Conservation (phyloP, 2,888 invertebrate genomes). For the Orchesellides sinensis region DNA sequence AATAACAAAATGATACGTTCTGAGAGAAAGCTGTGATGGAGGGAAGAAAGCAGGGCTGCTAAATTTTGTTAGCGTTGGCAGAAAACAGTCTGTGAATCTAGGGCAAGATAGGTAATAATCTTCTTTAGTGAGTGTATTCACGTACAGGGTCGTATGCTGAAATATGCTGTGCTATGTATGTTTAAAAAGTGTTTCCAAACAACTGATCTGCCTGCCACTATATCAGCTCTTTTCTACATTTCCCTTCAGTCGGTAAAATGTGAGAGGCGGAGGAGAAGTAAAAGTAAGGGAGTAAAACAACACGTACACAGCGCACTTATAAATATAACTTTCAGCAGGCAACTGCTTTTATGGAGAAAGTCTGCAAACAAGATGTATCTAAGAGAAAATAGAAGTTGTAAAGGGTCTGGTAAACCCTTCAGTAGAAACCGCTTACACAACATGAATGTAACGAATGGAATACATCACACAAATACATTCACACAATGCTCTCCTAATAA, state of each 20-base stretch:
- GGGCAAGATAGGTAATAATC: neutral
- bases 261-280: conserved; percentile 6
- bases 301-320: conserved; percentile 24
- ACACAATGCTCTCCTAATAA: no score
- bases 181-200: neutral
- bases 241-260: neutral
- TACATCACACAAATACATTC: conserved; percentile 24
- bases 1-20: conserved; percentile 19
- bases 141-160: neutral
- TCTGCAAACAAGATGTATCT: neutral
- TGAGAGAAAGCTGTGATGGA: conserved; percentile 8
- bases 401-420: conserved; percentile 37
- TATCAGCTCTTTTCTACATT: neutral
- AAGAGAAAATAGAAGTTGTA: neutral
- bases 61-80: conserved; percentile 37
- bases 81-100: neutral
- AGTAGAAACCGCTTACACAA: conserved; percentile 41
- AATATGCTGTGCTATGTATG: neutral
- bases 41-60: neutral
- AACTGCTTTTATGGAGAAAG: conserved; percentile 25
- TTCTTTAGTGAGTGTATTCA: neutral
- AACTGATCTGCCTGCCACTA: neutral
- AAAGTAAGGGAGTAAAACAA: conserved; percentile 18
- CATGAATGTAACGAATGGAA: conserved; percentile 26
- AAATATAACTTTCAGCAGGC: conserved; percentile 27